These are phyloP conservation scores for Halcyon smyrnensis DNA, from an alignment of 2,797 vertebrate genomes.

Conservation along the genomic window DNA sequence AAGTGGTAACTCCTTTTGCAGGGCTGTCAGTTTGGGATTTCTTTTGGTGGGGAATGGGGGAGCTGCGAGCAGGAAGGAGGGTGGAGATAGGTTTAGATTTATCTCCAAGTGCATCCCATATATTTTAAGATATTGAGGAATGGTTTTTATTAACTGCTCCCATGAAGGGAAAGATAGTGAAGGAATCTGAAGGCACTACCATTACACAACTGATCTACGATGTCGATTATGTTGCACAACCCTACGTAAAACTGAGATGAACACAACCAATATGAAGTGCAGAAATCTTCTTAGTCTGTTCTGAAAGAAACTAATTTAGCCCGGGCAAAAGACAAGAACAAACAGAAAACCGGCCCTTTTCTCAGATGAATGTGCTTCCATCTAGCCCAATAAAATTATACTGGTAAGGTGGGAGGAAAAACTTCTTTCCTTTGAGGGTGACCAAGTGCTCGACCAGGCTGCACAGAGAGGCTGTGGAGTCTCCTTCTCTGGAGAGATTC, in stretches of 20 bases:
- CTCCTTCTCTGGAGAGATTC: too few relatives aligned
- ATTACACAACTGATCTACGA: constrained; percentile 7
- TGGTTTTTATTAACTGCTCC: constrained; percentile 41
- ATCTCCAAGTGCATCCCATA: background rate
- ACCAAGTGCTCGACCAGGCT: background rate
- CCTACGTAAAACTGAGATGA: constrained; percentile 22
- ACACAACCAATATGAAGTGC: background rate
- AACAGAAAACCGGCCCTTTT: background rate
- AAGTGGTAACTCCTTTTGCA: constrained; percentile 26
- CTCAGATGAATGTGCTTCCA: background rate
- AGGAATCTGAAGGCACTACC: constrained; percentile 38
- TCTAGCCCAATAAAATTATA: background rate
- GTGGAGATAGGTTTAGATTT: constrained; percentile 15
- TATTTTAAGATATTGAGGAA: constrained; percentile 30
- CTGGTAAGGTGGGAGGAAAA: background rate
- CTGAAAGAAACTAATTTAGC: background rate
- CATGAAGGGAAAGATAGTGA: constrained; percentile 16
- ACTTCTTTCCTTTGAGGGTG: background rate
- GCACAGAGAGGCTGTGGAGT: too few relatives aligned
- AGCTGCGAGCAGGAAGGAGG: background rate
- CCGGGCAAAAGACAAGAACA: constrained; percentile 4
- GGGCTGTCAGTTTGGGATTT: constrained; percentile 38
- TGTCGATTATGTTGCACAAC: constrained; percentile 19
- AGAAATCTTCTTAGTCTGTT: background rate
- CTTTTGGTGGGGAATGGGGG: background rate